Evolutionary conservation across 2,888 invertebrate genomes (phyloP).

Genomic region (Amphipyra berbera): DNA sequence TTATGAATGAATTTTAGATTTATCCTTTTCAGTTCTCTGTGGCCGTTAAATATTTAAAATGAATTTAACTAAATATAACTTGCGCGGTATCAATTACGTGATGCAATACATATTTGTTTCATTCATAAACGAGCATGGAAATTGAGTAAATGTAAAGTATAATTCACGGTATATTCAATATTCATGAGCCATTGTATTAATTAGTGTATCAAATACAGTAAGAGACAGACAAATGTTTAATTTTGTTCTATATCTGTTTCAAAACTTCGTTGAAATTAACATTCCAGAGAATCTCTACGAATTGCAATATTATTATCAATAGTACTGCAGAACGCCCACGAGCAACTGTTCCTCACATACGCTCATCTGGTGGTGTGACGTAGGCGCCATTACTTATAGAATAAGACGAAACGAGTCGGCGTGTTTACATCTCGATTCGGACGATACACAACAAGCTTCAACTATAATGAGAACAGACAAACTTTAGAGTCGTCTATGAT

Average conservation of each 20-base stretch:
- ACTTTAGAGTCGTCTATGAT: neutral
- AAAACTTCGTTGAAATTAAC: too few relatives aligned
- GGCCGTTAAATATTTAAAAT: too few relatives aligned
- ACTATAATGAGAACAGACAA: slow-evolving; percentile 5
- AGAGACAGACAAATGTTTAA: too few relatives aligned
- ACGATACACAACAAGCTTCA: slow-evolving; percentile 11
- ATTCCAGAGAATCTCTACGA: neutral
- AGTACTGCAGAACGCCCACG: slow-evolving; percentile 22
- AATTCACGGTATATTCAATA: too few relatives aligned
- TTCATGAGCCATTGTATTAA: too few relatives aligned
- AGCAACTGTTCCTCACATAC: slow-evolving; percentile 8
- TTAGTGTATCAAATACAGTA: too few relatives aligned
- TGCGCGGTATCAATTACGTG: too few relatives aligned
- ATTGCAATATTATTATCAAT: slow-evolving; percentile 30
- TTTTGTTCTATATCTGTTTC: too few relatives aligned
- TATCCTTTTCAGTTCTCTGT: neutral
- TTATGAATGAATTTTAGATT: neutral
- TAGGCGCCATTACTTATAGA: slow-evolving; percentile 26
- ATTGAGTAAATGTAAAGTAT: too few relatives aligned
- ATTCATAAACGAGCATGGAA: too few relatives aligned
- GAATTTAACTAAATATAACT: too few relatives aligned
- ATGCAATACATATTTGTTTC: too few relatives aligned
- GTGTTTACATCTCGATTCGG: slow-evolving; percentile 27
- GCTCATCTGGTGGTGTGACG: slow-evolving; percentile 30
- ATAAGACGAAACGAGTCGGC: slow-evolving; percentile 23